A percentile compares a stretch with the other conserved stretches of the same genome.
These are phyloP conservation scores for Neoitamus cyanurus DNA, from an alignment of 2,888 invertebrate species.

Conservation along the genomic window DNA sequence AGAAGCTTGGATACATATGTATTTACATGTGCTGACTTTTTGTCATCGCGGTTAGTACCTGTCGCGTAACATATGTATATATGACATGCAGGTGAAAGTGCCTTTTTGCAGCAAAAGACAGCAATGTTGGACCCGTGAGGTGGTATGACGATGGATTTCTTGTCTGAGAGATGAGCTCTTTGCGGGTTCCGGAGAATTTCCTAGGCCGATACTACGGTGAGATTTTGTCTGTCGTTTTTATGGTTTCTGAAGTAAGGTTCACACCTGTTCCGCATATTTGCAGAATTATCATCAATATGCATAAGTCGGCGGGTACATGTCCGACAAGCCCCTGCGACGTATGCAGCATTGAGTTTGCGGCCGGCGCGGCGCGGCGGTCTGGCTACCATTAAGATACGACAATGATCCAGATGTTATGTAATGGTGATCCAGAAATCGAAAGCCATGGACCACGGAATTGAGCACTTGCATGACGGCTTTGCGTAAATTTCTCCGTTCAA, in stretches of 20 bases:
- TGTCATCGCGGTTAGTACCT: background rate
- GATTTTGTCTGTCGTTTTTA: background rate
- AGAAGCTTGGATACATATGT: too few relatives aligned
- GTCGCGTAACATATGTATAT: background rate
- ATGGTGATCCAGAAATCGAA: conserved; percentile 29
- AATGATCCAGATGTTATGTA: conserved; percentile 26
- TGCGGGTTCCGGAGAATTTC: background rate
- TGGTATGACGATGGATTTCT: background rate
- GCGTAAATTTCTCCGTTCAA: conserved; percentile 3
- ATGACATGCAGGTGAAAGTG: conserved; percentile 16
- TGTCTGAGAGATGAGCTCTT: background rate
- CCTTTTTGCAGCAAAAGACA: background rate
- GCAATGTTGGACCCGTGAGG: background rate
- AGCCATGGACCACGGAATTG: background rate
- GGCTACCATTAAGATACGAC: background rate
- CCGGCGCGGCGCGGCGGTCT: too few relatives aligned
- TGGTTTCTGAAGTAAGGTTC: background rate
- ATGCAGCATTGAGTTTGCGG: background rate
- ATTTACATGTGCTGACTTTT: background rate
- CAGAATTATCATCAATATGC: background rate
- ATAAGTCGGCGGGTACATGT: background rate
- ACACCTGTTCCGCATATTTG: conserved; percentile 30
- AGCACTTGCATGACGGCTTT: background rate
- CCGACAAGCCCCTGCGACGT: background rate
- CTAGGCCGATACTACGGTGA: background rate